These are phyloP conservation scores for Chrysemys picta DNA, from an alignment of 2,113 vertebrate species.

Conservation along the genomic window DNA sequence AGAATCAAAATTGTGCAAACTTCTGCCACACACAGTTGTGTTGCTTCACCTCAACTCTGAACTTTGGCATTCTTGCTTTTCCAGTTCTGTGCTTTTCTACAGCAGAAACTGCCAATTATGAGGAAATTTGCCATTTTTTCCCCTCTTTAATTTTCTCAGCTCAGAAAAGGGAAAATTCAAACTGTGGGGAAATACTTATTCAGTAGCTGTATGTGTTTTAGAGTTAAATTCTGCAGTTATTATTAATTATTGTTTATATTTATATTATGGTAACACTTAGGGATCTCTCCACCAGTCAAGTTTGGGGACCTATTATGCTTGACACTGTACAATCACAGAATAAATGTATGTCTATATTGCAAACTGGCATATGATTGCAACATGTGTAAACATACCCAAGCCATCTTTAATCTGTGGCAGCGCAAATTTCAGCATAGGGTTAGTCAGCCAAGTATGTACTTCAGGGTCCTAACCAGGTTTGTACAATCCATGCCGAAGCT, in stretches of 20 bases:
- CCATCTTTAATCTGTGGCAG: neutral
- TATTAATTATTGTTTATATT: neutral
- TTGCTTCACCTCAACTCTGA: neutral
- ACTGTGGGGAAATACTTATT: neutral
- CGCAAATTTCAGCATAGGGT: neutral
- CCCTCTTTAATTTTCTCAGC: neutral
- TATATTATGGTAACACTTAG: neutral
- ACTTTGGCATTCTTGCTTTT: neutral
- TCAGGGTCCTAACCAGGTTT: neutral
- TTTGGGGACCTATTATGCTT: neutral
- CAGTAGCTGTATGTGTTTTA: neutral
- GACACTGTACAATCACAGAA: neutral
- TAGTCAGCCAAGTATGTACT: neutral
- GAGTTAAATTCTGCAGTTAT: neutral
- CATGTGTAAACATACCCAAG: neutral
- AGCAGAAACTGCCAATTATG: neutral
- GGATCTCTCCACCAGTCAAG: neutral
- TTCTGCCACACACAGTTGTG: neutral
- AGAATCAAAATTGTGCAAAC: neutral
- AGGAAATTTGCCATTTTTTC: neutral
- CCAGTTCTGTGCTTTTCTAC: neutral
- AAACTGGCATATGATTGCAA: neutral
- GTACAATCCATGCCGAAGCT: neutral
- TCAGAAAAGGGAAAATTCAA: neutral
- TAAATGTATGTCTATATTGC: fast-evolving